Percentiles rank a stretch among this genome's conserved stretches.
These are phyloP conservation scores for Latheticus oryzae DNA, from an alignment of 2,888 invertebrate species.

Conservation along the genomic window DNA sequence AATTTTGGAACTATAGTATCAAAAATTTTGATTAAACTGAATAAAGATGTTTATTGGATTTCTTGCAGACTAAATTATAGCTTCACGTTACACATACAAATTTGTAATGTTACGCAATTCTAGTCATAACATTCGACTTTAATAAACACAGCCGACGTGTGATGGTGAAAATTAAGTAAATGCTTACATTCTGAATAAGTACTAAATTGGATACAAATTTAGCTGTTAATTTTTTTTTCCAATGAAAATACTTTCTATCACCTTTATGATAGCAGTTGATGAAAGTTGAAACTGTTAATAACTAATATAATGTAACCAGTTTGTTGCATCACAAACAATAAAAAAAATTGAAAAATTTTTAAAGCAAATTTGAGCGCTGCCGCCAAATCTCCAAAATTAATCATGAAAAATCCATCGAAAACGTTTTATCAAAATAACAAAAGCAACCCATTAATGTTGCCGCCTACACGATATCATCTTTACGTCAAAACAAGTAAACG, in stretches of 20 bases:
- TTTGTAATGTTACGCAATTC: slow-evolving; percentile 40
- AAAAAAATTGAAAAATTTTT: no score
- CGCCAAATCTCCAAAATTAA: no score
- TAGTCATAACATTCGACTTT: slow-evolving; percentile 39
- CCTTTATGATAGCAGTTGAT: no score
- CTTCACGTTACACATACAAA: slow-evolving; percentile 37
- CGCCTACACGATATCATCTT: slow-evolving; percentile 22
- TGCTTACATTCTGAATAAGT: no score
- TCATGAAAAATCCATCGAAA: no score
- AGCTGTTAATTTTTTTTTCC: no score
- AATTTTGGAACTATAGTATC: slow-evolving; percentile 14
- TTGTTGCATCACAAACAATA: no score
- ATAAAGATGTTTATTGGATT: slow-evolving; percentile 35
- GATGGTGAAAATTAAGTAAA: slow-evolving; percentile 41
- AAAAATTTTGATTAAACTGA: slow-evolving; percentile 25
- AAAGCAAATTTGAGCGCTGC: no score
- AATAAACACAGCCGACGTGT: slow-evolving; percentile 41
- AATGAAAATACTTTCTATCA: no score
- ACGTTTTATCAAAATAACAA: neutral
- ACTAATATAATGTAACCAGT: no score
- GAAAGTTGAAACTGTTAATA: no score
- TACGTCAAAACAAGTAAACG: slow-evolving; percentile 25
- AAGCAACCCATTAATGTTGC: neutral
- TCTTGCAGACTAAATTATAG: slow-evolving; percentile 40
- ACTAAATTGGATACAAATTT: no score